phyloP scores from a whole-genome alignment of 2,888 invertebrate genomes.

The Leucophora obtusa region DNA sequence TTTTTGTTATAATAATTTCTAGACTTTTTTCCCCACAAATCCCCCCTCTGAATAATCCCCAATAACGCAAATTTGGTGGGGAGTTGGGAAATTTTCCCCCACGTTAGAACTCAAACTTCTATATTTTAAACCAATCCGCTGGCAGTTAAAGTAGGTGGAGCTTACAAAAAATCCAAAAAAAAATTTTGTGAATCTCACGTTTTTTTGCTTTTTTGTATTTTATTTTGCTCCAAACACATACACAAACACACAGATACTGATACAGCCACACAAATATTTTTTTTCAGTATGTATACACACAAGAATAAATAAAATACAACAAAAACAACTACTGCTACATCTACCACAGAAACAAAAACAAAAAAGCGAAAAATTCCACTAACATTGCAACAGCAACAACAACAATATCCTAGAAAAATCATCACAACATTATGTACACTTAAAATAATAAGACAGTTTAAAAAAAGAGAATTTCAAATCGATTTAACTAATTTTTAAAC shows the following conservation, averaged over 20 bases:
- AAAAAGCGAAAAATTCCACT: slow-evolving; percentile 59
- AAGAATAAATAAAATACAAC: slow-evolving; percentile 46
- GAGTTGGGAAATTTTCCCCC: slow-evolving; percentile 54
- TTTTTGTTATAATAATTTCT: slow-evolving; percentile 47
- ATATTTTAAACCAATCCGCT: slow-evolving; percentile 69
- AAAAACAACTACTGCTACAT: slow-evolving; percentile 20
- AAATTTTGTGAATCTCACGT: slow-evolving; percentile 58
- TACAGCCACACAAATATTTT: slow-evolving; percentile 7
- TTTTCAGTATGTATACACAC: slow-evolving; percentile 14
- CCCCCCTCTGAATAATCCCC: not conserved
- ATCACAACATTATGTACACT: slow-evolving; percentile 9
- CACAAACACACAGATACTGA: not conserved
- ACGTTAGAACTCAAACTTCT: slow-evolving; percentile 63
- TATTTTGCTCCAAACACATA: slow-evolving; percentile 38
- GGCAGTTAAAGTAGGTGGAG: slow-evolving; percentile 75
- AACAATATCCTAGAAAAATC: not conserved
- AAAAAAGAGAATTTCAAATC: too few species aligned
- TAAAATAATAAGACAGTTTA: too few species aligned
- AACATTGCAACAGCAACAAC: slow-evolving; percentile 46
- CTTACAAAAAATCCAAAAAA: slow-evolving; percentile 74
- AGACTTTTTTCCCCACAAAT: slow-evolving; percentile 47
- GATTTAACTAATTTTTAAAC: too few species aligned
- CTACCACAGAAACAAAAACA: slow-evolving; percentile 26
- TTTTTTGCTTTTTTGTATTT: slow-evolving; percentile 32
- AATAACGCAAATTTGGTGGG: slow-evolving; percentile 38